Evolutionary conservation across 1,140 invertebrate species (phyloP).

Genomic region (Drosophila subpulchrella): DNA sequence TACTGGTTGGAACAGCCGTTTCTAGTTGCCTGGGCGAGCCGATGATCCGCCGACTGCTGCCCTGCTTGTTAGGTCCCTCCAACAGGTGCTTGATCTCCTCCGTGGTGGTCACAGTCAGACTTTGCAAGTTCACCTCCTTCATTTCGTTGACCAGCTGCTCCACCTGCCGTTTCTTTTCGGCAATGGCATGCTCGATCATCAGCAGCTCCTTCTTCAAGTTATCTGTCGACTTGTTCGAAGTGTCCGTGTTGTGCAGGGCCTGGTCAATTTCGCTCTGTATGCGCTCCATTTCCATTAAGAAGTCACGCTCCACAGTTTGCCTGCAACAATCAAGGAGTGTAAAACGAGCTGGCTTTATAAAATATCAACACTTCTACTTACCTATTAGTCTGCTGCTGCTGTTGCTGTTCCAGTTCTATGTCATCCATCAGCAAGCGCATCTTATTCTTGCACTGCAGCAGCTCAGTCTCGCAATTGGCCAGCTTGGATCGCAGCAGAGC

Average conservation of each 20-base stretch:
- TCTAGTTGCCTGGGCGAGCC: conserved; percentile 95
- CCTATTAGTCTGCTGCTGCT: conserved; percentile 80
- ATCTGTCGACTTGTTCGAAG: conserved; percentile 92
- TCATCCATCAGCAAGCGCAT: conserved; percentile 90
- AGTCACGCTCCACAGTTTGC: conserved; percentile 90
- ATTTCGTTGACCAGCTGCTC: conserved; percentile 94
- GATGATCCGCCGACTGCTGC: conserved; percentile 94
- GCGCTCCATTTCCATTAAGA: conserved; percentile 91
- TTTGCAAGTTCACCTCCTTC: conserved; percentile 96
- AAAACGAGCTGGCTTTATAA: background rate
- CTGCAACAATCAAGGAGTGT: conserved; percentile 45
- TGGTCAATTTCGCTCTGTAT: conserved; percentile 93
- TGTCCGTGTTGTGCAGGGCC: conserved; percentile 92
- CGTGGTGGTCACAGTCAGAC: conserved; percentile 91
- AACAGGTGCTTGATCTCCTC: conserved; percentile 92
- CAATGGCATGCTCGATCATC: conserved; percentile 91
- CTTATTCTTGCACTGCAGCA: conserved; percentile 95
- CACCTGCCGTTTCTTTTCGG: conserved; percentile 93
- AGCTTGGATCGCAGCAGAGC: conserved; percentile 92
- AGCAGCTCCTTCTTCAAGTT: conserved; percentile 91
- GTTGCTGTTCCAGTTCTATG: conserved; percentile 85
- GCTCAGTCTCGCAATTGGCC: conserved; percentile 94
- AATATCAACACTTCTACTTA: conserved; percentile 5
- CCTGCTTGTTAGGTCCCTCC: conserved; percentile 92
- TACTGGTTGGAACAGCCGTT: conserved; percentile 96